Evolutionary conservation across 2,888 invertebrate species (phyloP).

Genomic region (Magallana nippona): DNA sequence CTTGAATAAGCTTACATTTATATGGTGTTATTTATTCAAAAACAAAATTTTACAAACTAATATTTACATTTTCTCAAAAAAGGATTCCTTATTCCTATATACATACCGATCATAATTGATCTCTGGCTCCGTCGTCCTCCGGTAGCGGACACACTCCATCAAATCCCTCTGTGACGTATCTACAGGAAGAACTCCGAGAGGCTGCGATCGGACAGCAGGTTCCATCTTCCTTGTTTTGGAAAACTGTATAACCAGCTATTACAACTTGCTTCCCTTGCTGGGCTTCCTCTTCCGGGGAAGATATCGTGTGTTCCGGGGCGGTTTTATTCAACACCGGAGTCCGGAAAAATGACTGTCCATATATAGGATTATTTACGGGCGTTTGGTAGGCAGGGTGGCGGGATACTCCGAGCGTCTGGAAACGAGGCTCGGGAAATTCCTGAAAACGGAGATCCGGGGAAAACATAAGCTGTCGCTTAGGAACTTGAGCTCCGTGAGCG

Average conservation of each 20-base stretch:
- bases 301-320: neutral
- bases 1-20: no score
- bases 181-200: constrained; percentile 17
- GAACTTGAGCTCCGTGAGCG: constrained; percentile 23
- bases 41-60: neutral
- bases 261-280: neutral
- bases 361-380: neutral
- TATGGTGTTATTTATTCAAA: no score
- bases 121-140: neutral
- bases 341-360: neutral
- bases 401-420: constrained; percentile 6
- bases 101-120: neutral
- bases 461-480: constrained; percentile 32
- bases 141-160: constrained; percentile 44
- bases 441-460: neutral
- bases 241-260: neutral
- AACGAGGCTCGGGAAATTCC: neutral
- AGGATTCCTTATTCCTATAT: no score
- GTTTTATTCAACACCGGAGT: neutral
- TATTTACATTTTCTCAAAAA: no score
- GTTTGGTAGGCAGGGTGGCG: constrained; percentile 43
- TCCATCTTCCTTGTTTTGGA: neutral
- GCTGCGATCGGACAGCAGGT: neutral
- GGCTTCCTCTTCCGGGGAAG: neutral
- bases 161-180: neutral